phyloP scores from a whole-genome alignment of 1,140 invertebrate species.

The Belonocnema kinseyi region DNA sequence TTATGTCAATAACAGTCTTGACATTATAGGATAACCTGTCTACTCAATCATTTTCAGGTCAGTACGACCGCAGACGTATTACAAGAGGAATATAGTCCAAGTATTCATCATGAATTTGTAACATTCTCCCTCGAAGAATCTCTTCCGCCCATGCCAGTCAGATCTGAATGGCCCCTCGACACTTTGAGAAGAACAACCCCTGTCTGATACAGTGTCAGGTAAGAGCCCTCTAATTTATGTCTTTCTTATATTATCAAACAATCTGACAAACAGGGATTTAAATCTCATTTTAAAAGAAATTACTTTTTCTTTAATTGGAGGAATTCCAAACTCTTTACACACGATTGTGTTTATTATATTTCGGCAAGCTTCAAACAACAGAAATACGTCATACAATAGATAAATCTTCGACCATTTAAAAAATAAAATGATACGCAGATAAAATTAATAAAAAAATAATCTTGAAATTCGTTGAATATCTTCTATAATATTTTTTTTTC shows the following conservation, averaged over 20 bases:
- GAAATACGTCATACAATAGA: no score
- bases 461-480: no score
- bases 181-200: conserved; percentile 75
- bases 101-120: conserved; percentile 70
- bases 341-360: conserved; percentile 16
- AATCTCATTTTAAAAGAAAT: conserved; percentile 32
- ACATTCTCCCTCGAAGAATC: conserved; percentile 74
- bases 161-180: conserved; percentile 69
- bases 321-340: background rate
- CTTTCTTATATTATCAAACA: conserved; percentile 37
- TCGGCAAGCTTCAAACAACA: no score
- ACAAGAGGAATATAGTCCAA: conserved; percentile 70
- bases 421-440: no score
- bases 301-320: no score
- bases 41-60: conserved; percentile 60
- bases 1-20: background rate
- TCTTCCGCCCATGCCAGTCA: conserved; percentile 65
- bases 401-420: no score
- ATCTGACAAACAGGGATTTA: conserved; percentile 34
- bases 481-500: no score
- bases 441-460: no score
- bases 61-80: conserved; percentile 77
- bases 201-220: conserved; percentile 75
- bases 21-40: background rate
- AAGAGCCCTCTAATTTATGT: conserved; percentile 38